phyloP scores from a whole-genome alignment of 2,888 invertebrate species.

The Caenorhabditis wallacei region DNA sequence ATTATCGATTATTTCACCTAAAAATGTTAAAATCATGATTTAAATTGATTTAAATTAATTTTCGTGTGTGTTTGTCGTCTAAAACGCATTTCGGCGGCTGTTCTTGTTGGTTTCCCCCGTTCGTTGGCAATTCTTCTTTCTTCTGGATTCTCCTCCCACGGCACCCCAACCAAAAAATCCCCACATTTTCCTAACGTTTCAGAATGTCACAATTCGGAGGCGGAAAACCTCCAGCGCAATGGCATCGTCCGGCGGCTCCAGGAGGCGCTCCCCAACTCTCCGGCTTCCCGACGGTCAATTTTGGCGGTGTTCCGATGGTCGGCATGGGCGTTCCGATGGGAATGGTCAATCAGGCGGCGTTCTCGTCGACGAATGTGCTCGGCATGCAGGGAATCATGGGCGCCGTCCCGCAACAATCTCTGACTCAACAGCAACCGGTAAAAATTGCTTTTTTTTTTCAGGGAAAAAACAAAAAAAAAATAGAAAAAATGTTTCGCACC shows the following conservation, averaged over 20 bases:
- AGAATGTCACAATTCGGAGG: conserved; percentile 69
- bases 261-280: conserved; percentile 63
- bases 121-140: background rate
- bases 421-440: conserved; percentile 58
- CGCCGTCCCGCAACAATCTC: conserved; percentile 60
- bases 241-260: conserved; percentile 61
- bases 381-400: conserved; percentile 70
- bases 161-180: background rate
- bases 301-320: conserved; percentile 68
- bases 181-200: conserved; percentile 34
- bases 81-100: background rate
- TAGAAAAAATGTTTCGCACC: background rate
- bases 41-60: too few species aligned
- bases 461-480: background rate
- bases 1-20: background rate
- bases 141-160: background rate
- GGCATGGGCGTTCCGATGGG: conserved; percentile 72
- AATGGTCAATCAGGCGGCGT: conserved; percentile 80
- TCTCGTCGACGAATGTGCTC: conserved; percentile 68
- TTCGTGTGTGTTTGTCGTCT: too few species aligned
- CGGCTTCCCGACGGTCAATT: conserved; percentile 58
- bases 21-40: background rate
- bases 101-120: background rate
- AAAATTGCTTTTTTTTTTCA: conserved; percentile 2
- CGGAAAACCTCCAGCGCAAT: conserved; percentile 61